Conservation (phyloP, 2,888 invertebrate species). For the Tetramorium bicarinatum region DNA sequence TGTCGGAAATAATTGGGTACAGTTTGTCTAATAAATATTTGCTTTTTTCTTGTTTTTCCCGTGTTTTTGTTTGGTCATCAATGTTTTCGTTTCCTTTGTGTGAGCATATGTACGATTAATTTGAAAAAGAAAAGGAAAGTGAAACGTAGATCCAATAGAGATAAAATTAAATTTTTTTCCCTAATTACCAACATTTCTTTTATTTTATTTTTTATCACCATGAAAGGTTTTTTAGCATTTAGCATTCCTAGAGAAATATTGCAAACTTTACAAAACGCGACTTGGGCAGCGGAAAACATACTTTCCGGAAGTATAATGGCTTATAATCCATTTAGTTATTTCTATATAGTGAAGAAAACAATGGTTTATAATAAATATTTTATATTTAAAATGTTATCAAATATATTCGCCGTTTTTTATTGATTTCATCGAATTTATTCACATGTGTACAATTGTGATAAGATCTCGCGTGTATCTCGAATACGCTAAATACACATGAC, state of each 20-base stretch:
- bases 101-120: not conserved
- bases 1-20: not conserved
- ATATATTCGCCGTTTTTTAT: not conserved
- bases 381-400: not conserved
- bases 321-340: not conserved
- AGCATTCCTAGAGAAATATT: not conserved
- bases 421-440: not conserved
- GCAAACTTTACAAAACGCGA: not conserved
- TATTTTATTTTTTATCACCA: constrained; percentile 2
- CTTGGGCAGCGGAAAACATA: not conserved
- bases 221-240: not conserved
- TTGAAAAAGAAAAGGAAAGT: not conserved
- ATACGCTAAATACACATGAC: not conserved
- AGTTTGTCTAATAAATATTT: not conserved
- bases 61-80: not conserved
- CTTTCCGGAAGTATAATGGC: not conserved
- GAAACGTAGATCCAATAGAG: not conserved
- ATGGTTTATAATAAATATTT: not conserved
- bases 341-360: not conserved
- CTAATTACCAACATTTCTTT: not conserved
- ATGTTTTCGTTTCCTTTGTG: not conserved
- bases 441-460: not conserved
- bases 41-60: not conserved
- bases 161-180: not conserved
- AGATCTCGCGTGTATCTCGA: not conserved